A percentile compares a stretch with the other conserved stretches of the same genome.
phyloP scores from a whole-genome alignment of 1,140 invertebrate species.

The Hyposmocoma kahamanoa region DNA sequence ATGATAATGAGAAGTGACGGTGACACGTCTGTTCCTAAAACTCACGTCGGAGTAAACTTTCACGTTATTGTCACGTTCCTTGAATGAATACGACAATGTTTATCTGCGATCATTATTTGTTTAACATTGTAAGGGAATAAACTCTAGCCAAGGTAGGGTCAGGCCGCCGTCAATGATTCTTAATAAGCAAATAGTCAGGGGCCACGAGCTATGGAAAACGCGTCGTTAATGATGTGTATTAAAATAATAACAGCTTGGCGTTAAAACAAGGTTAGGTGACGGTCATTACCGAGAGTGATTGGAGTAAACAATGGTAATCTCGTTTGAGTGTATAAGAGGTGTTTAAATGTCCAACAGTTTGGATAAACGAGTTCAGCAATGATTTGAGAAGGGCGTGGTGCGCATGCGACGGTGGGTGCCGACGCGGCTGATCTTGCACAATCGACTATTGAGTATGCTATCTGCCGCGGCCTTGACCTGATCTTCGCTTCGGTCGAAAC shows the following conservation, averaged over 20 bases:
- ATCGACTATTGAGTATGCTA: constrained; percentile 26
- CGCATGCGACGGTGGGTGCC: not conserved
- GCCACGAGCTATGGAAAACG: too few species aligned
- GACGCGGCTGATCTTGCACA: constrained; percentile 24
- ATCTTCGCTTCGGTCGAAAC: constrained; percentile 36
- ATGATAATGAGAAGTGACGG: constrained; percentile 16
- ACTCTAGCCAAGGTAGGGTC: not conserved
- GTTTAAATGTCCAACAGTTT: too few species aligned
- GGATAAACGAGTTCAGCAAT: too few species aligned
- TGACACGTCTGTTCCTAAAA: constrained; percentile 34
- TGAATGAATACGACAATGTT: constrained; percentile 30
- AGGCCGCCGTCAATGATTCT: not conserved
- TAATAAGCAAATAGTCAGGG: constrained; percentile 18
- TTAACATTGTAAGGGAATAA: too few species aligned
- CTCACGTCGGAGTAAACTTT: constrained; percentile 24
- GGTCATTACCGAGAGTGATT: constrained; percentile 15
- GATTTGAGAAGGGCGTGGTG: not conserved
- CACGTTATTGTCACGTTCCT: constrained; percentile 49
- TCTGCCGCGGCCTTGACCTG: constrained; percentile 37
- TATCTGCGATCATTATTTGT: too few species aligned
- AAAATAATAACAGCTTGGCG: constrained; percentile 11
- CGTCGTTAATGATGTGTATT: constrained; percentile 12
- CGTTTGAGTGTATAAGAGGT: too few species aligned
- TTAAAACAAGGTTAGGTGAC: constrained; percentile 18
- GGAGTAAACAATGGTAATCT: constrained; percentile 15